Evolutionary conservation across 2,113 vertebrate genomes (phyloP), one percentile per base, ranked within the genome.

Genomic region (Planiliza haematocheilus): DNA sequence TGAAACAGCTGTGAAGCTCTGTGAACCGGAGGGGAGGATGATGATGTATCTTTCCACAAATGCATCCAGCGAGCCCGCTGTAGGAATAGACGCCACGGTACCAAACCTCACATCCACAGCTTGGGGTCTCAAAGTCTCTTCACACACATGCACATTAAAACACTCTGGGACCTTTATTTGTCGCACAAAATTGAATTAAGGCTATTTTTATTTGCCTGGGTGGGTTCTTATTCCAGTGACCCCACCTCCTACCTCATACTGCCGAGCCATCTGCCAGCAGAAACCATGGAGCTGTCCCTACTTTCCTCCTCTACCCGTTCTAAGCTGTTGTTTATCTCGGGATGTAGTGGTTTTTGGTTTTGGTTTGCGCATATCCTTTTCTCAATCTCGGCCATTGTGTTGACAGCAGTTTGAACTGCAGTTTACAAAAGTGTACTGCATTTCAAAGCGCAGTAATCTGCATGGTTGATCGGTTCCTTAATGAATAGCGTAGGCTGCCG

Each of bases 231-330:
- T 71, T 77, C 68, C 66, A 56, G 0, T 72, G 83, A 87, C 81
- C 81, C 82, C 75, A 70, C 79, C 81, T 83, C 79, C 85, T 55
- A 71, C 86, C 77, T 85, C 87, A 79, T 46, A 84, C 82, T 79
- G 83, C 73, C 75, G 67, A 63, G 75, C 88, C 88, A 87, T 91
- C 86, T 90, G 88, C 68, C 74, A 5, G 58, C 42, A 48, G 38
- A 70, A 76, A 69, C 45, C 68, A 72, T 17, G 42, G 41, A 70
- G 65, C 63, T 41, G 7, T 52, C 34, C 50, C 63, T 41, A 10
- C 59, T 64, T 18, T 39, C 7, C 72, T 42, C 34, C 4, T 24
- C 1, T n/a, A 7, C 50, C 37, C 14, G 0, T 60, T 56, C 39
- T 10, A 12, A 68, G 55, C 42, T n/a, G 59, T 77, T 87, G 77